These are phyloP conservation scores for Trachymyrmex septentrionalis DNA, from an alignment of 1,140 invertebrate species.

Conservation along the genomic window DNA sequence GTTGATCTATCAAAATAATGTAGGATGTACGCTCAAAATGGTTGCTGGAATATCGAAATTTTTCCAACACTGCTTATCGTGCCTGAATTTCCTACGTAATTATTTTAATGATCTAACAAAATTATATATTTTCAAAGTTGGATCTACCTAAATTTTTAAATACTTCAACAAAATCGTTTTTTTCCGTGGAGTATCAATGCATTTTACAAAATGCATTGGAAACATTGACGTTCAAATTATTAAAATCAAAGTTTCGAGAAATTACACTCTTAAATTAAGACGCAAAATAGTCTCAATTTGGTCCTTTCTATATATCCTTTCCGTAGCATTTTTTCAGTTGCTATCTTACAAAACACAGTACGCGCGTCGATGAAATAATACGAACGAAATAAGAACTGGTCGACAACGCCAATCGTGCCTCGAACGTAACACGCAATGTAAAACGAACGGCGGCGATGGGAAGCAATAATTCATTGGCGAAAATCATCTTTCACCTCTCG, in stretches of 20 bases:
- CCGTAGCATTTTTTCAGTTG: neutral
- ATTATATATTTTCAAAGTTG: no score
- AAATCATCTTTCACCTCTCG: slow-evolving; percentile 60
- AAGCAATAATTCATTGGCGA: slow-evolving; percentile 60
- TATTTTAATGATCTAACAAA: no score
- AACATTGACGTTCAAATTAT: neutral
- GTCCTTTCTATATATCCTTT: neutral
- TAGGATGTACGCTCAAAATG: no score
- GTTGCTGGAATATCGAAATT: no score
- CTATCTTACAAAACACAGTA: neutral
- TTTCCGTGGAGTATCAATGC: neutral
- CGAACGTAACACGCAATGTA: slow-evolving; percentile 28
- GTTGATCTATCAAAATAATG: no score
- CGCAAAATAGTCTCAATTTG: neutral
- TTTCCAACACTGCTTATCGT: no score
- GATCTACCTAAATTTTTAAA: no score
- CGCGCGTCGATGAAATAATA: slow-evolving; percentile 26
- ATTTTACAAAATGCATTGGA: neutral
- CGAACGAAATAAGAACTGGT: slow-evolving; percentile 1
- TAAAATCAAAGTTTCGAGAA: neutral
- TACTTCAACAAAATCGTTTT: no score
- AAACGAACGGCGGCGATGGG: slow-evolving; percentile 40
- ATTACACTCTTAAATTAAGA: slow-evolving; percentile 2
- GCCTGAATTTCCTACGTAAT: no score
- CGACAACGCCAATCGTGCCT: slow-evolving; percentile 14